Evolutionary conservation across 2,113 vertebrate species (phyloP).

Genomic region (Limnothrissa miodon): DNA sequence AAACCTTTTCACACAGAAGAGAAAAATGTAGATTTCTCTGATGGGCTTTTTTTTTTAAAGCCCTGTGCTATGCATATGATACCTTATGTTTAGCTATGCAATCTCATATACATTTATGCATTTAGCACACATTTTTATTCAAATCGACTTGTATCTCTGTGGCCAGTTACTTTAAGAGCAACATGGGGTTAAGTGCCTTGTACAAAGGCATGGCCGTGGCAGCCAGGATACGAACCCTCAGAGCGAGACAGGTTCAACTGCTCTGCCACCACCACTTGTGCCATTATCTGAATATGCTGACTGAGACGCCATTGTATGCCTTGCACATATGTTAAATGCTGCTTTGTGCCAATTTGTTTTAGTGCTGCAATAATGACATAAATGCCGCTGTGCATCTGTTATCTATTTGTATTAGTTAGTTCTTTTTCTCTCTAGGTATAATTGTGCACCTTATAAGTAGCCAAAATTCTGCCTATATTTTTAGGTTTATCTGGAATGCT

Average conservation of each 20-base stretch:
- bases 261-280: too few species aligned
- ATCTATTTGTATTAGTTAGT: neutral
- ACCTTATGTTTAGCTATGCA: conserved; percentile 6
- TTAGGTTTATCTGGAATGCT: neutral
- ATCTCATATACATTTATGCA: too few species aligned
- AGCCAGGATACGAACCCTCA: too few species aligned
- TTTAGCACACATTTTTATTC: too few species aligned
- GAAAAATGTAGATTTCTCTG: too few species aligned
- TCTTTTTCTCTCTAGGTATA: neutral
- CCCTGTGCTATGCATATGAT: neutral
- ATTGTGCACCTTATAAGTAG: neutral
- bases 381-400: neutral
- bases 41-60: neutral
- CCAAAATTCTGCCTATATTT: neutral
- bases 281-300: neutral
- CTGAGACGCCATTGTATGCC: neutral
- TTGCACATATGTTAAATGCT: neutral
- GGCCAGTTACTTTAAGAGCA: too few species aligned
- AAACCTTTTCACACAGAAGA: neutral
- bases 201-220: too few species aligned
- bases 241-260: too few species aligned
- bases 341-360: neutral
- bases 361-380: neutral
- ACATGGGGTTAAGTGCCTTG: too few species aligned
- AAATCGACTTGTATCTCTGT: too few species aligned